Base-by-base conservation (phyloP, 2,888 invertebrate species). In the Aphelenchoides bicaudatus region DNA sequence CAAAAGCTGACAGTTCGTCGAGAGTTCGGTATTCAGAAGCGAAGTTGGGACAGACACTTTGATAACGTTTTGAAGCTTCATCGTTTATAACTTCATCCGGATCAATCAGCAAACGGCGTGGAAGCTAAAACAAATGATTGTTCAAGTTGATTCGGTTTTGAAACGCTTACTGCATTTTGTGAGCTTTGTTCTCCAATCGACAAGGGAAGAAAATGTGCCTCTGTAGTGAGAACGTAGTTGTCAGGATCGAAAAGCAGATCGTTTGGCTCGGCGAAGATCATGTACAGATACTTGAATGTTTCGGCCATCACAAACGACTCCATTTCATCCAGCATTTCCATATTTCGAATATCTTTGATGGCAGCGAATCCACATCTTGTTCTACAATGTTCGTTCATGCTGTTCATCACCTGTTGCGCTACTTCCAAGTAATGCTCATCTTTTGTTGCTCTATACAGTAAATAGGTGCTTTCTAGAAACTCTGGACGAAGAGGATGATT, bases 311-410 rank as follows among this genome's bases (percentile, higher is more conserved):
- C 91, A 82, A 91, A 98, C 0, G 94, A 94, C 80, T 98, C 96
- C 93, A 98, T 93, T 65, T 84, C 81, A 79, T 96, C 93, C 79
- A 94, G 93, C 77, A 91, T 90, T 10, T 64, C 61, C 75, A 79
- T 75, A n/a, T 91, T 91, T 46, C 91, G 85, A 1, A 94, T 89
- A 81, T 94, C 92, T 74, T 90, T 91, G n/a, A 94, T 89, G 1
- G 93, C 91, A 0, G 96, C 96, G 82, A 90, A 98, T 0, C 96
- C 96, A 80, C 96, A 98, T 1, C 88, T 86, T n/a, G 93, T 93
- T 72, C 89, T 84, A 0, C 94, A 88, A 82, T 90, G 87, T 68
- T 87, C 87, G 79, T 98, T 91, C 27, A 98, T 83, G 58, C 90
- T 89, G 73, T 88, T 87, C 30, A 98, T 83, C 0, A 90, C 91